Conservation (phyloP, 2,888 invertebrate species). For the Brachyopa scutellaris region DNA sequence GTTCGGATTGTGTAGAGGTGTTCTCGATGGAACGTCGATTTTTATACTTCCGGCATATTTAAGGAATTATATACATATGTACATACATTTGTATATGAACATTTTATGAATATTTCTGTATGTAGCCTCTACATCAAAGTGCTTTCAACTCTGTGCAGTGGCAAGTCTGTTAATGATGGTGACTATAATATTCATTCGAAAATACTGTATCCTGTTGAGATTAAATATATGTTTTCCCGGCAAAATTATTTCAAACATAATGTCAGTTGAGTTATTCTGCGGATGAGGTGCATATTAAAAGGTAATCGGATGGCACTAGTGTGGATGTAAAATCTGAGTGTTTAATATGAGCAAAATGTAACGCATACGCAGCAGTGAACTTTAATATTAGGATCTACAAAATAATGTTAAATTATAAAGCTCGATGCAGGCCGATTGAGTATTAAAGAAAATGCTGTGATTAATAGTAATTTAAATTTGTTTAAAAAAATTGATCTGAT, state of each 20-base stretch:
- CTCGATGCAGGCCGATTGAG: too few species aligned
- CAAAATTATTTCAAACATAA: constrained; percentile 1
- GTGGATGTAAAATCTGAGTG: not conserved
- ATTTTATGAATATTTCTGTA: not conserved
- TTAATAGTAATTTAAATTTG: too few species aligned
- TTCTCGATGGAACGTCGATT: not conserved
- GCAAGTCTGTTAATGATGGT: not conserved
- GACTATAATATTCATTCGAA: constrained; percentile 13
- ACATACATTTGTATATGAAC: too few species aligned
- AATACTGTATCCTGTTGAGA: not conserved
- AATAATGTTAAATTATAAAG: too few species aligned
- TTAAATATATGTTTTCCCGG: constrained; percentile 20
- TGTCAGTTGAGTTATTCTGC: not conserved
- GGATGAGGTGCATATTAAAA: not conserved
- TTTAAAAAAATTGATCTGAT: too few species aligned
- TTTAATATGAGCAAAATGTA: not conserved
- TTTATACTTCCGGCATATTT: not conserved
- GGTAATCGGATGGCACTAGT: constrained; percentile 2
- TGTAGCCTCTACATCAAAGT: not conserved
- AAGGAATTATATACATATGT: not conserved
- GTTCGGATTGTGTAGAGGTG: not conserved
- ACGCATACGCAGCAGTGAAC: too few species aligned
- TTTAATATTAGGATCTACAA: too few species aligned
- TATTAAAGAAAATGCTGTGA: too few species aligned
- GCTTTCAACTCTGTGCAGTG: not conserved